Percentiles rank a stretch among this genome's conserved stretches.
These are phyloP conservation scores for Drosophila melanica DNA, from an alignment of 1,140 invertebrate genomes.

Conservation along the genomic window DNA sequence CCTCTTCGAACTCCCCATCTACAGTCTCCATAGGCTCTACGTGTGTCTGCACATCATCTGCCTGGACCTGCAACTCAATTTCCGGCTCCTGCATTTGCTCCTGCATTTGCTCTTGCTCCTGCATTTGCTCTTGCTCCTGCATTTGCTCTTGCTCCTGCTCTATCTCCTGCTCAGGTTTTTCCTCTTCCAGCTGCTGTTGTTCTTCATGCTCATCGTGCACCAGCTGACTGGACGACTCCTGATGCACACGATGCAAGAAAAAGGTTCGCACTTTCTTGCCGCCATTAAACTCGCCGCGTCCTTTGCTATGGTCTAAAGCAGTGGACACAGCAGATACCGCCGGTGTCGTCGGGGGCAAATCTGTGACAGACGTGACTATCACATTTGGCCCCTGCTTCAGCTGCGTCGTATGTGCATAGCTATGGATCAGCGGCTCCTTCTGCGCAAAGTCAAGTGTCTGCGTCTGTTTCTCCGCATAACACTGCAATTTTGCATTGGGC, in stretches of 20 bases:
- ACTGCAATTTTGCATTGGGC: conserved; percentile 51
- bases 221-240: conserved; percentile 44
- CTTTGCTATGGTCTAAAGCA: conserved; percentile 33
- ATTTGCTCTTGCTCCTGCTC: conserved; percentile 13
- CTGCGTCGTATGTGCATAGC: conserved; percentile 6
- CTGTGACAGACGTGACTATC: conserved; percentile 36
- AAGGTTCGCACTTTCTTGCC: conserved; percentile 69
- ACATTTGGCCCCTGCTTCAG: conserved; percentile 23
- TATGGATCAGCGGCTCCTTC: conserved; percentile 1
- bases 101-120: conserved; percentile 17
- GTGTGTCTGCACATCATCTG: no score
- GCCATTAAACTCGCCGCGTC: conserved; percentile 58
- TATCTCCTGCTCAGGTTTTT: background rate
- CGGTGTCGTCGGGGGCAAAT: conserved; percentile 22
- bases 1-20: background rate
- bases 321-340: background rate
- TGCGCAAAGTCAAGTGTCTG: conserved; percentile 17
- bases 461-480: conserved; percentile 58
- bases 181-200: conserved; percentile 2
- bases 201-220: conserved; percentile 27
- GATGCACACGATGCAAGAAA: conserved; percentile 65
- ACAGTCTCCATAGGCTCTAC: no score
- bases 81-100: background rate
- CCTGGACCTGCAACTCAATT: no score
- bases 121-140: conserved; percentile 13